Conservation (phyloP, 2,113 vertebrate genomes). For the Oncorhynchus tshawytscha region DNA sequence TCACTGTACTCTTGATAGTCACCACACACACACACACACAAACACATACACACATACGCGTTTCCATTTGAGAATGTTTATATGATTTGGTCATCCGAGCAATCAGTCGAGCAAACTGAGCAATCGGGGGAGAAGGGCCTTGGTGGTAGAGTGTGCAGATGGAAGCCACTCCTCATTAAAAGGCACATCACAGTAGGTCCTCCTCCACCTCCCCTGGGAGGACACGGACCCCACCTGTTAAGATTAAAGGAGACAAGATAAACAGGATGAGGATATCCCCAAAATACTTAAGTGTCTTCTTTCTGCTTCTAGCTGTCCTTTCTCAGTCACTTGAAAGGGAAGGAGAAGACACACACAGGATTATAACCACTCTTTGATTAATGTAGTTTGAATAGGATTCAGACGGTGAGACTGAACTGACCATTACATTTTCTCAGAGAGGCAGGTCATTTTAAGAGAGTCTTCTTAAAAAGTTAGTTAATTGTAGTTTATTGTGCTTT, state of each 20-base stretch:
- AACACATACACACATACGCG: too few species aligned
- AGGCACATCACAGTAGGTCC: conserved; percentile 26
- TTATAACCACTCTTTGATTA: not conserved
- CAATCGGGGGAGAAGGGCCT: too few species aligned
- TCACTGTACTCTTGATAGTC: too few species aligned
- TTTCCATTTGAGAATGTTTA: too few species aligned
- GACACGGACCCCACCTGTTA: conserved; percentile 59
- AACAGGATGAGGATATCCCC: not conserved
- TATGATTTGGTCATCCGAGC: too few species aligned
- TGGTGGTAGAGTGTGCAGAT: too few species aligned
- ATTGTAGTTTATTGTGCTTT: conserved; percentile 1
- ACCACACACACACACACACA: too few species aligned
- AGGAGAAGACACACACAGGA: too few species aligned
- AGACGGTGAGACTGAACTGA: conserved; percentile 44
- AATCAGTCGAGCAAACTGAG: too few species aligned
- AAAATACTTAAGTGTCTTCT: too few species aligned
- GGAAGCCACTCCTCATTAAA: conserved; percentile 7
- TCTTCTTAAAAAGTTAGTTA: conserved; percentile 19
- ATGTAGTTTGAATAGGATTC: conserved; percentile 2
- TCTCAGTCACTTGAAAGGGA: too few species aligned
- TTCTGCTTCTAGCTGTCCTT: too few species aligned
- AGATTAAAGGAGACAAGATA: not conserved
- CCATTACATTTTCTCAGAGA: conserved; percentile 11
- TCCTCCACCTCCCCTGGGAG: conserved; percentile 71
- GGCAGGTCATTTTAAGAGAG: conserved; percentile 38